Conservation (phyloP, 2,888 invertebrate species). For the Boloria selene region DNA sequence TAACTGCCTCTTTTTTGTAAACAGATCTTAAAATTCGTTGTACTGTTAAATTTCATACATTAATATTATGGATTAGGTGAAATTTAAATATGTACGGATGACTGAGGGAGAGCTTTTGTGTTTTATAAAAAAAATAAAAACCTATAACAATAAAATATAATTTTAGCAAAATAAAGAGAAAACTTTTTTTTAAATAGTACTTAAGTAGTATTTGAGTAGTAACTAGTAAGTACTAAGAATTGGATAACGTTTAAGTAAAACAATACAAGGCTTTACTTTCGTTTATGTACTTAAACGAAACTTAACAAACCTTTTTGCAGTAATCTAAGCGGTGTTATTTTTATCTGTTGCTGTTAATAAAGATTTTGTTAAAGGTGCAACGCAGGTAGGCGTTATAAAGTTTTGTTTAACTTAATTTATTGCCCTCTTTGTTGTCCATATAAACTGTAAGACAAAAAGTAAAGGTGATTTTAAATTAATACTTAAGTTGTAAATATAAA, state of each 20-base stretch:
- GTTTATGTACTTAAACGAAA: constrained; percentile 5
- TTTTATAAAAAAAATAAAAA: too few species aligned
- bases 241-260: too few species aligned
- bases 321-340: constrained; percentile 20
- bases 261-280: too few species aligned
- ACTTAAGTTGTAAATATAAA: background rate
- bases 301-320: constrained; percentile 27
- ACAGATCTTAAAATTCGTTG: background rate
- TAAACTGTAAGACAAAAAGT: background rate
- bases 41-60: background rate
- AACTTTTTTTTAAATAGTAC: too few species aligned
- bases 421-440: background rate
- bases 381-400: constrained; percentile 7
- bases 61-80: background rate
- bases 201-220: too few species aligned
- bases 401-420: constrained; percentile 17
- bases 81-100: background rate
- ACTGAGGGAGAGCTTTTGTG: background rate
- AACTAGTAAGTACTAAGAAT: too few species aligned
- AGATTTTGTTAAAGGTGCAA: constrained; percentile 20
- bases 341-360: constrained; percentile 15
- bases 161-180: background rate
- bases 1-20: constrained; percentile 2
- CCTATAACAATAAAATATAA: background rate
- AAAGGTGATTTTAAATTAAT: background rate